These are phyloP conservation scores for Melinaea menophilus DNA, from an alignment of 2,888 invertebrate species.

Conservation along the genomic window DNA sequence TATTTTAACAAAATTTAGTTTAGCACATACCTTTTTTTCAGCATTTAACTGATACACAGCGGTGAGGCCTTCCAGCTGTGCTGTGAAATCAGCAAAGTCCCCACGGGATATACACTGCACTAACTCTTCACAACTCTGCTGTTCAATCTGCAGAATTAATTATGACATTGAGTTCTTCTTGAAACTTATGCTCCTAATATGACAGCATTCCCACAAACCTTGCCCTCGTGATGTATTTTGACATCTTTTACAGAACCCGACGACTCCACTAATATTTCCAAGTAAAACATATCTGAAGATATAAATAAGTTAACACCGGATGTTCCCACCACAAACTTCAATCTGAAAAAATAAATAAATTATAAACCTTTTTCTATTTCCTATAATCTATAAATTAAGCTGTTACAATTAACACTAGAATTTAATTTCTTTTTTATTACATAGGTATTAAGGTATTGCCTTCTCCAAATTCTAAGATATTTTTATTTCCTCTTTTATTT, in stretches of 20 bases:
- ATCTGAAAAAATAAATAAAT: slow-evolving; percentile 62
- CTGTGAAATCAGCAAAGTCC: slow-evolving; percentile 94
- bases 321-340: slow-evolving; percentile 92
- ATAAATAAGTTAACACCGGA: slow-evolving; percentile 91
- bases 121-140: slow-evolving; percentile 92
- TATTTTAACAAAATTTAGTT: background rate
- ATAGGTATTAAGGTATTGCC: no score
- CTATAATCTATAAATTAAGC: no score
- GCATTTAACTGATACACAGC: slow-evolving; percentile 96
- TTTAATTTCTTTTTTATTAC: no score
- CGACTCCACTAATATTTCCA: slow-evolving; percentile 92
- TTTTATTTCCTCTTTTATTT: no score
- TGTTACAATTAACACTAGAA: no score
- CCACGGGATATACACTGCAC: slow-evolving; percentile 89
- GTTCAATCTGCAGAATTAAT: slow-evolving; percentile 70
- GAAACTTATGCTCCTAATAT: no score
- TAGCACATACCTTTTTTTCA: slow-evolving; percentile 84
- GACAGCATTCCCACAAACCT: slow-evolving; percentile 54
- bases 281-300: slow-evolving; percentile 97
- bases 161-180: no score
- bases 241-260: slow-evolving; percentile 93
- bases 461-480: no score
- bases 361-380: no score
- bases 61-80: slow-evolving; percentile 93
- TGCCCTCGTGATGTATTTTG: slow-evolving; percentile 92